phyloP scores from a whole-genome alignment of 2,113 vertebrate species.

The Platichthys stellatus region DNA sequence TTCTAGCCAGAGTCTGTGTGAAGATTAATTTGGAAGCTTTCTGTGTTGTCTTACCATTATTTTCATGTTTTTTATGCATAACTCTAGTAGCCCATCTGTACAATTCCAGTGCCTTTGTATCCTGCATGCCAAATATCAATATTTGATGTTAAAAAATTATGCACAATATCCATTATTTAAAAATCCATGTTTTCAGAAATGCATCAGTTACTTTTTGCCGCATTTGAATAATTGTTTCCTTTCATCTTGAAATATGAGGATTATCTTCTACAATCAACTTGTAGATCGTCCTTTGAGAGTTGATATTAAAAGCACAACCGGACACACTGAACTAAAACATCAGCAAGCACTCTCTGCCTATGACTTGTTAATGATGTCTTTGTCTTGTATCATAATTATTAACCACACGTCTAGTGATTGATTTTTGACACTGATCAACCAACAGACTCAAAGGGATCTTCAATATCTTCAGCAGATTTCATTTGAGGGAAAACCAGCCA shows the following conservation, averaged over 20 bases:
- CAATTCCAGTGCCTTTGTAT: constrained; percentile 75
- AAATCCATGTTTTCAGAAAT: constrained; percentile 57
- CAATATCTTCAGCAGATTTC: no score
- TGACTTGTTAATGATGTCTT: no score
- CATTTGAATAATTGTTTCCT: not conserved
- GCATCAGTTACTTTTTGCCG: constrained; percentile 5
- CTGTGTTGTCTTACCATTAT: constrained; percentile 46
- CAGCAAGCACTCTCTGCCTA: no score
- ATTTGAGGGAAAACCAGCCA: no score
- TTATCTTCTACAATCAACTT: no score
- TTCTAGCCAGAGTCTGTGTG: constrained; percentile 21
- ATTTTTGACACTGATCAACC: not conserved
- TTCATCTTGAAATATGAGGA: not conserved
- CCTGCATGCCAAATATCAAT: constrained; percentile 73
- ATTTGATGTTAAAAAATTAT: constrained; percentile 52
- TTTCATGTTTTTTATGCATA: constrained; percentile 41
- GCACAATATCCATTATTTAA: constrained; percentile 63
- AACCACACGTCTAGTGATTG: no score
- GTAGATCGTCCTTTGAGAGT: not conserved
- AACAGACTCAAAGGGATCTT: not conserved
- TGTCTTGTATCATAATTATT: no score
- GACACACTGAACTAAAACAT: not conserved
- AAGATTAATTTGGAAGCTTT: constrained; percentile 15
- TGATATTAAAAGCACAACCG: not conserved
- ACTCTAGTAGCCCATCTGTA: constrained; percentile 57